Evolutionary conservation across 2,113 vertebrate species (phyloP).

Genomic region (Prietella phreatophila): DNA sequence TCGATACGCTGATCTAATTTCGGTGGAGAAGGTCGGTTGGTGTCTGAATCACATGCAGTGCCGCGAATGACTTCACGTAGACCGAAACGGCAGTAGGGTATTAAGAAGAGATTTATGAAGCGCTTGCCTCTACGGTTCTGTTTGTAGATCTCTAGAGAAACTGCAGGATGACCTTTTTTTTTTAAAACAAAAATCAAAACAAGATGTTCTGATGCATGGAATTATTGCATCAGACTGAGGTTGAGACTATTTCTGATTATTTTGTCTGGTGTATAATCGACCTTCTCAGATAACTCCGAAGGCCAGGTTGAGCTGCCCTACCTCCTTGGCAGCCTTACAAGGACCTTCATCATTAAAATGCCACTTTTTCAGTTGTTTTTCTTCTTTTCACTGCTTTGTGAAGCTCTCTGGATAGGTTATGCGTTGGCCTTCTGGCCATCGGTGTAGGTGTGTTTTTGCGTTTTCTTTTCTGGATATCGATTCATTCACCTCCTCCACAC

Average conservation of each 20-base stretch:
- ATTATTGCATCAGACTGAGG: neutral
- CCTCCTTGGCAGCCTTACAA: neutral
- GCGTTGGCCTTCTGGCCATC: neutral
- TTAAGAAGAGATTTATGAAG: constrained; percentile 8
- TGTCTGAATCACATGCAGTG: constrained; percentile 39
- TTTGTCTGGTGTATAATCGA: neutral
- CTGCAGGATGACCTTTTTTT: constrained; percentile 2
- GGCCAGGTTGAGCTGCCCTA: neutral
- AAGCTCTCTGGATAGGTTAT: neutral
- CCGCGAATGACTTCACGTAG: constrained; percentile 48
- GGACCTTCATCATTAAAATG: neutral
- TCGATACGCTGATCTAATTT: constrained; percentile 57
- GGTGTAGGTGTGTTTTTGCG: neutral
- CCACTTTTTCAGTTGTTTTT: neutral
- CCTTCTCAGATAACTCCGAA: neutral
- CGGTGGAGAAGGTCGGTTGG: constrained; percentile 36
- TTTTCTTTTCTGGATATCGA: neutral
- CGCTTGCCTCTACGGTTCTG: constrained; percentile 21
- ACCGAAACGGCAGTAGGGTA: neutral
- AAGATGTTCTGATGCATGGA: neutral
- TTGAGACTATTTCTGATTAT: neutral
- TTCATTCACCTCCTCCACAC: neutral
- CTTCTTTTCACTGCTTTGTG: neutral
- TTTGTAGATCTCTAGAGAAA: constrained; percentile 1
- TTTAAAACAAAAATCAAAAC: neutral